These are phyloP conservation scores for Oikopleura dioica DNA, from an alignment of 23 tunicate species.

Conservation along the genomic window DNA sequence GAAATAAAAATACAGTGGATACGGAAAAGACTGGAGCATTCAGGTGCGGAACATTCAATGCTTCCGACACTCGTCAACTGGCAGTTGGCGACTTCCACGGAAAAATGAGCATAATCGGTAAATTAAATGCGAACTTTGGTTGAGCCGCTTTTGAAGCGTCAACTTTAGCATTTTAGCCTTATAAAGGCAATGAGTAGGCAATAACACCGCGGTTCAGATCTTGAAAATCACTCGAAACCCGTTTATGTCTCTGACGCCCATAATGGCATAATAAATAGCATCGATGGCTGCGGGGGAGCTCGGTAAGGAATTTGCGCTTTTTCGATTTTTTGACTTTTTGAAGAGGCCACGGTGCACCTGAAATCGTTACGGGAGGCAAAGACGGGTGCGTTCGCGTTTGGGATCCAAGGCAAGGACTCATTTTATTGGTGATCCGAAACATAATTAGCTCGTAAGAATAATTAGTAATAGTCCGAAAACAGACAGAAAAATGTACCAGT, in stretches of 20 bases:
- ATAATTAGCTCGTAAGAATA: too few relatives aligned
- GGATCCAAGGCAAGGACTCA: conserved; percentile 83
- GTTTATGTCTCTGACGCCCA: conserved; percentile 32
- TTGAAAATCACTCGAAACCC: conserved; percentile 31
- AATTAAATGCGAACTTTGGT: too few relatives aligned
- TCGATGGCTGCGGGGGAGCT: conserved; percentile 90
- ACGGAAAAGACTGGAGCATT: neutral
- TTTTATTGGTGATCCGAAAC: too few relatives aligned
- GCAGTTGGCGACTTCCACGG: conserved; percentile 94
- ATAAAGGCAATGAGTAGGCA: too few relatives aligned
- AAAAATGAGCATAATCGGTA: conserved; percentile 51
- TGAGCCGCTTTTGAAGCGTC: too few relatives aligned
- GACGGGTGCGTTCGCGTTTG: conserved; percentile 88
- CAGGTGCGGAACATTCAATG: neutral
- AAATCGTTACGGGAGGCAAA: conserved; percentile 68
- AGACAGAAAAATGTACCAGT: conserved; percentile 85
- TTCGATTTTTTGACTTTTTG: too few relatives aligned
- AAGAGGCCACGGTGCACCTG: conserved; percentile 99
- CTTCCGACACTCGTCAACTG: conserved; percentile 31
- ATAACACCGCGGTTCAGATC: too few relatives aligned
- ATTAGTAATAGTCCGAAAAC: too few relatives aligned
- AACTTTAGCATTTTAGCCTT: too few relatives aligned
- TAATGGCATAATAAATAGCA: conserved; percentile 51
- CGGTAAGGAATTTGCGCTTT: too few relatives aligned
- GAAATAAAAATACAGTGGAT: neutral